These are phyloP conservation scores for Apodemia mormo DNA, from an alignment of 2,888 invertebrate species.

Conservation along the genomic window DNA sequence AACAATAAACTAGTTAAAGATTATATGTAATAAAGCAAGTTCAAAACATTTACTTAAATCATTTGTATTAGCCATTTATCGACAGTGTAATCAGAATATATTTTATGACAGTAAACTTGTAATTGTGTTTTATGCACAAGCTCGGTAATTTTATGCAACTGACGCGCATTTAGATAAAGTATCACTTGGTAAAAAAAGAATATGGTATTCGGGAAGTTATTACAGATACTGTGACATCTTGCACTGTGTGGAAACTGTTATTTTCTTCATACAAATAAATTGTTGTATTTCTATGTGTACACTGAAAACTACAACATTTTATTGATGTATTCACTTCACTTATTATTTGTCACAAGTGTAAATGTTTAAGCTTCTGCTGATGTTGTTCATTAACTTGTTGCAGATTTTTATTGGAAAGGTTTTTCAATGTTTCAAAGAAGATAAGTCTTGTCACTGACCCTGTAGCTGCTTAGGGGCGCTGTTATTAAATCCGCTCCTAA, in stretches of 20 bases:
- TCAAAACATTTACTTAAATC: too few species aligned
- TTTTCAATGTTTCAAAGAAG: conserved; percentile 2
- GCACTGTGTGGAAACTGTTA: not conserved
- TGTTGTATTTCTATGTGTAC: not conserved
- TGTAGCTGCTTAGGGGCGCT: conserved; percentile 81
- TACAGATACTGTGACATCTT: too few species aligned
- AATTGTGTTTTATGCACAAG: too few species aligned
- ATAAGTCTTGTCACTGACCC: conserved; percentile 60
- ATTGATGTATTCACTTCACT: not conserved
- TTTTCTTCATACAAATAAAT: not conserved
- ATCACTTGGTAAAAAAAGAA: too few species aligned
- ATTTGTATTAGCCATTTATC: too few species aligned
- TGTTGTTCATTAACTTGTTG: conserved; percentile 11
- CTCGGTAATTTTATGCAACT: too few species aligned
- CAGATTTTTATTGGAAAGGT: not conserved
- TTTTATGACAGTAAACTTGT: too few species aligned
- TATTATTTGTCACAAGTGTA: not conserved
- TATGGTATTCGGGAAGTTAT: too few species aligned
- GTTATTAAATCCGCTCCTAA: conserved; percentile 57
- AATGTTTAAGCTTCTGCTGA: conserved; percentile 18
- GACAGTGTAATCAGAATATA: too few species aligned
- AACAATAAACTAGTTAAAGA: too few species aligned
- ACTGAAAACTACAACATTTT: not conserved
- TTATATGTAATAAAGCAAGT: too few species aligned
- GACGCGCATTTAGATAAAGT: too few species aligned